A percentile compares a stretch with the other conserved stretches of the same genome.
These are phyloP conservation scores for Melanostigma gelatinosum DNA, from an alignment of 2,113 vertebrate genomes.

Conservation along the genomic window DNA sequence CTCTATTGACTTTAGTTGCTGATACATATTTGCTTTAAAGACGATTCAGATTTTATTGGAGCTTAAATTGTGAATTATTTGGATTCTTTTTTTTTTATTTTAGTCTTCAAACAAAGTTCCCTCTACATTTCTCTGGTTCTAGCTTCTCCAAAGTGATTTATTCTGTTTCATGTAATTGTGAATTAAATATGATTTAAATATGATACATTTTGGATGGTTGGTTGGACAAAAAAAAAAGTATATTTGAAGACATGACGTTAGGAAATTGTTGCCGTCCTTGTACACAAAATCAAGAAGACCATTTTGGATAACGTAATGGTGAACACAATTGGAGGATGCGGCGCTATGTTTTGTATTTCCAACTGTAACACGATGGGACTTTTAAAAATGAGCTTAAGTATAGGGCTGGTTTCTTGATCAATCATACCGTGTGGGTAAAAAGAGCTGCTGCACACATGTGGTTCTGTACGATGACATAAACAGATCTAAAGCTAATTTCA, in stretches of 20 bases:
- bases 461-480: background rate
- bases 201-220: background rate
- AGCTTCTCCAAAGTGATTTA: background rate
- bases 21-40: no score
- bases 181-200: background rate
- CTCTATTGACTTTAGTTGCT: background rate
- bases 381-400: background rate
- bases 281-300: background rate
- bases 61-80: background rate
- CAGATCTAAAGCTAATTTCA: background rate
- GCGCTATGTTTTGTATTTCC: background rate
- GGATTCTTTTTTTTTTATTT: background rate
- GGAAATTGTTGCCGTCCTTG: background rate
- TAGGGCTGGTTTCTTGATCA: background rate
- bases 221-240: background rate
- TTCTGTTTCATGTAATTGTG: background rate
- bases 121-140: background rate
- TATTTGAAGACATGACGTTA: background rate
- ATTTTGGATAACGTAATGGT: background rate
- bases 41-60: background rate
- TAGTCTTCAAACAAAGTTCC: background rate
- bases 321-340: background rate
- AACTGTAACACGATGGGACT: background rate
- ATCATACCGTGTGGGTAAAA: background rate
- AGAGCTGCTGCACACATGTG: background rate